Percentiles rank a stretch among this genome's conserved stretches.
phyloP scores from a whole-genome alignment of 2,888 invertebrate genomes.

The Deladenus siricidicola region DNA sequence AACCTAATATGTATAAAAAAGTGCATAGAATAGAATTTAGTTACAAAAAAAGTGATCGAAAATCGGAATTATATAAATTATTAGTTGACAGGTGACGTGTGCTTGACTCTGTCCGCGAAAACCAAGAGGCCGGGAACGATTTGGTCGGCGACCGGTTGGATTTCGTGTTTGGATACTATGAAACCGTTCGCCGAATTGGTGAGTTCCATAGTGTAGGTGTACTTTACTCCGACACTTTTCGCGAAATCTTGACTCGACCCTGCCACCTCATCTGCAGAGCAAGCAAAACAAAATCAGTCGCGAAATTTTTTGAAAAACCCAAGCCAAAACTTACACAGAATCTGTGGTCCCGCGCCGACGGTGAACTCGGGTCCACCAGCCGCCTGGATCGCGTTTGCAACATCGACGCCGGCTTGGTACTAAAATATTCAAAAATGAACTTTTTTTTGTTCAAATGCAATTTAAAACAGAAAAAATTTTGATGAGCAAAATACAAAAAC shows the following conservation, averaged over 20 bases:
- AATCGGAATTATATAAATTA: too few species aligned
- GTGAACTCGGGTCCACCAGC: conserved; percentile 36
- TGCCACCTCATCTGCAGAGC: conserved; percentile 36
- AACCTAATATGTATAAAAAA: too few species aligned
- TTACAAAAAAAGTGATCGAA: too few species aligned
- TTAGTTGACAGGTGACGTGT: too few species aligned
- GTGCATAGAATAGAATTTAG: too few species aligned
- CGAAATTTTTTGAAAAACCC: not conserved
- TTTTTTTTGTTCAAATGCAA: conserved; percentile 5
- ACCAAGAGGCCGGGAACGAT: conserved; percentile 5
- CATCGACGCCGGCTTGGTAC: conserved; percentile 19
- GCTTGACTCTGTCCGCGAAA: conserved; percentile 9
- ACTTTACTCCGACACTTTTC: conserved; percentile 44
- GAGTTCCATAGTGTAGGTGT: conserved; percentile 46
- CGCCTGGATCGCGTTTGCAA: conserved; percentile 34
- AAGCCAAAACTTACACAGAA: conserved; percentile 36
- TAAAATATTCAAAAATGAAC: not conserved
- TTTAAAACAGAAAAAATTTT: too few species aligned
- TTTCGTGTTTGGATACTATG: not conserved
- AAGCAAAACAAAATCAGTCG: not conserved
- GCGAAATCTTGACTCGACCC: conserved; percentile 48
- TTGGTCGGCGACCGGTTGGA: not conserved
- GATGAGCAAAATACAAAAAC: not conserved
- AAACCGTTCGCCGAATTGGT: conserved; percentile 9
- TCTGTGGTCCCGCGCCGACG: conserved; percentile 35